A percentile compares a stretch with the other conserved stretches of the same genome.
These are phyloP conservation scores for Centropyge bicolor DNA, from an alignment of 2,797 vertebrate species.

Conservation along the genomic window DNA sequence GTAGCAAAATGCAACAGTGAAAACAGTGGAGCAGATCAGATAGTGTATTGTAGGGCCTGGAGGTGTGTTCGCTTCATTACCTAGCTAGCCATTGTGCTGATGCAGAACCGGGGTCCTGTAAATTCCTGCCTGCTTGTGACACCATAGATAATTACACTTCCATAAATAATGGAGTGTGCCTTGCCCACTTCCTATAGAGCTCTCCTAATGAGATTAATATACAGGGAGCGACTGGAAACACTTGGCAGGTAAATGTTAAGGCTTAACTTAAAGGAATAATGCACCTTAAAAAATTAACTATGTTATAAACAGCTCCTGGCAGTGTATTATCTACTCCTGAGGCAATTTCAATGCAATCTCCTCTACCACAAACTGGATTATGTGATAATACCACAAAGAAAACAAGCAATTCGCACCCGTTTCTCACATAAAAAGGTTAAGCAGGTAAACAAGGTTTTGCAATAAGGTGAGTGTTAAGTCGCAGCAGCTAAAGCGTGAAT, in stretches of 20 bases:
- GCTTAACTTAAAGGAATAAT: conserved; percentile 53
- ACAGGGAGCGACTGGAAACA: conserved; percentile 66
- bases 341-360: conserved; percentile 45
- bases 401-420: neutral
- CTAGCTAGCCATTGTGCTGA: conserved; percentile 81
- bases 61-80: conserved; percentile 81
- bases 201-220: conserved; percentile 82
- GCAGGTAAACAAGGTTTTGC: conserved; percentile 23
- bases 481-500: neutral
- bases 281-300: conserved; percentile 37
- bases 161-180: conserved; percentile 84
- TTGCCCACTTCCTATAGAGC: conserved; percentile 79
- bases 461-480: conserved; percentile 3
- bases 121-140: conserved; percentile 83
- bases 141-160: conserved; percentile 84
- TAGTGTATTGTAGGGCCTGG: conserved; percentile 69
- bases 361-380: conserved; percentile 40
- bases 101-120: conserved; percentile 82
- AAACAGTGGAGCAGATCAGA: conserved; percentile 65
- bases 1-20: conserved; percentile 44
- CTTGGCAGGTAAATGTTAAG: conserved; percentile 66
- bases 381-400: conserved; percentile 27
- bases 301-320: conserved; percentile 26
- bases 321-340: conserved; percentile 35
- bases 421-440: conserved; percentile 35